Percentiles rank a stretch among this genome's conserved stretches.
phyloP scores from a whole-genome alignment of 2,113 vertebrate species.

The Sinosuthora webbiana region DNA sequence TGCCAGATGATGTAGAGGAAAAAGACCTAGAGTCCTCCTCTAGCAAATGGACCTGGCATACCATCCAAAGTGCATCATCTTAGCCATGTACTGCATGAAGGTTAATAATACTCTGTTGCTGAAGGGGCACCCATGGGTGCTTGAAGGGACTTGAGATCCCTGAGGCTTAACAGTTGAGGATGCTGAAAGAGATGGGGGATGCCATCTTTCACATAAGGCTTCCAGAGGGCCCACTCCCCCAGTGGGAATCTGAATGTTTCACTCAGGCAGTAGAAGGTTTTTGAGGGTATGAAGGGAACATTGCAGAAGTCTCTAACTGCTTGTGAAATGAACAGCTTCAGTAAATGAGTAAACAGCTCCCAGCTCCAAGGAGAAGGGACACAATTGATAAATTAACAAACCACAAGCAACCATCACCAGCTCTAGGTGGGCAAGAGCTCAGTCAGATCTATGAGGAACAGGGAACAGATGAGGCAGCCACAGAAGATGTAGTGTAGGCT shows the following conservation, averaged over 20 bases:
- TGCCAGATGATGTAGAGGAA: neutral
- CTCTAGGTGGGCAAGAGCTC: neutral
- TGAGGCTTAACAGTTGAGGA: neutral
- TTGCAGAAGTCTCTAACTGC: neutral
- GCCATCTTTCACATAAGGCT: neutral
- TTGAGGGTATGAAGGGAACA: neutral
- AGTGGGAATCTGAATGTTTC: neutral
- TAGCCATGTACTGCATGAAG: neutral
- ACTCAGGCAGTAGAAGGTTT: neutral
- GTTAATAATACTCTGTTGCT: neutral
- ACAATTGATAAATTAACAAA: neutral
- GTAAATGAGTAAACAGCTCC: neutral
- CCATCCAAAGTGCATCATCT: neutral
- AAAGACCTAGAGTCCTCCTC: neutral
- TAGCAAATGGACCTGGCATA: neutral
- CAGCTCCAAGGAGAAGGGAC: neutral
- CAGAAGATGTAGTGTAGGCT: neutral
- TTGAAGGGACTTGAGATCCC: neutral
- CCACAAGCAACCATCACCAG: neutral
- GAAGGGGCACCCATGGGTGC: neutral
- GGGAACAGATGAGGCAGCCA: neutral
- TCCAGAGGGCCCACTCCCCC: neutral
- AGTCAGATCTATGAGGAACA: rapidly evolving
- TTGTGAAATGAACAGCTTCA: neutral
- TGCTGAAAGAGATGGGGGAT: neutral